phyloP scores from a whole-genome alignment of 2,888 invertebrate species.

The Mythimna ferrago region DNA sequence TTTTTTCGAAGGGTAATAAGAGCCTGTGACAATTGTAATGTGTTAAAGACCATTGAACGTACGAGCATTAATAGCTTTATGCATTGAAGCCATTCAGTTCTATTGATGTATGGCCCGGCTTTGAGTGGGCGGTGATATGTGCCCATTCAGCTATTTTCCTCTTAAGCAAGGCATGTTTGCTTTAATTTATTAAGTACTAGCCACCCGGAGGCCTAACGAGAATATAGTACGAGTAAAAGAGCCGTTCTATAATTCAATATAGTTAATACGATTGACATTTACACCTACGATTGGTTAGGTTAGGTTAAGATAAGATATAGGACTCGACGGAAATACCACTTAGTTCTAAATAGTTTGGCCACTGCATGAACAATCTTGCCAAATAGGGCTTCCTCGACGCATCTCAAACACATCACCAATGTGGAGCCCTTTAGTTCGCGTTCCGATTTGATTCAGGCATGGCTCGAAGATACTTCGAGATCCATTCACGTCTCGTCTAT shows the following conservation, averaged over 20 bases:
- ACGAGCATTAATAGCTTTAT: constrained; percentile 74
- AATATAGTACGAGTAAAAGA: constrained; percentile 16
- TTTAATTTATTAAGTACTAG: constrained; percentile 73
- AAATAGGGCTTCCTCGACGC: too few species aligned
- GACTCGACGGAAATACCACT: constrained; percentile 1
- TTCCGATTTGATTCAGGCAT: too few species aligned
- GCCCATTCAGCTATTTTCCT: constrained; percentile 70
- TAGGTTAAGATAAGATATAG: constrained; percentile 14
- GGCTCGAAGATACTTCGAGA: too few species aligned
- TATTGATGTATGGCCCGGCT: constrained; percentile 81
- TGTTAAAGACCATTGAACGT: constrained; percentile 58
- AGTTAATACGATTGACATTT: constrained; percentile 37
- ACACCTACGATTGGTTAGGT: constrained; percentile 29
- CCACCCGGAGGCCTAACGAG: constrained; percentile 35
- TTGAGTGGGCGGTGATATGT: constrained; percentile 81
- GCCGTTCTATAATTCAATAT: constrained; percentile 34
- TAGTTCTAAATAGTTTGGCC: too few species aligned
- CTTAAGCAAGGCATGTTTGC: constrained; percentile 62
- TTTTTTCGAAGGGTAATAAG: not conserved
- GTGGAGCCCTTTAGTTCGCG: too few species aligned
- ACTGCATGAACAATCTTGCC: too few species aligned
- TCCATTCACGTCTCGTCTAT: too few species aligned
- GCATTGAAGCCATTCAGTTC: constrained; percentile 78
- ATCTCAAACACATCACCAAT: too few species aligned
- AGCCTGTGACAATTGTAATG: constrained; percentile 53